Conservation (phyloP, 1,140 invertebrate genomes). For the Uloborus diversus region DNA sequence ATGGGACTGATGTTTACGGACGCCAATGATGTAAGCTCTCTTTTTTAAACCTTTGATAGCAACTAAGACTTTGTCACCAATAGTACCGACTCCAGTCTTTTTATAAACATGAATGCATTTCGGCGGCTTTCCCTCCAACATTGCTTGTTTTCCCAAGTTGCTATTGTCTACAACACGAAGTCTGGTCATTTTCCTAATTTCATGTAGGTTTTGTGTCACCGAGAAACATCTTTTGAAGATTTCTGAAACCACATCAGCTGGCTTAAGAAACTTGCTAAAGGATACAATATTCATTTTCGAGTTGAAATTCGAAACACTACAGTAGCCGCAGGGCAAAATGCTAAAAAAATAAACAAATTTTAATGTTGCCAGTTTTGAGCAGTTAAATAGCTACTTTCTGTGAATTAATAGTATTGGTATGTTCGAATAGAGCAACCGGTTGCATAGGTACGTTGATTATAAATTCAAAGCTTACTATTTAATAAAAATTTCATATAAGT, state of each 20-base stretch:
- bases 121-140: slow-evolving; percentile 91
- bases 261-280: not conserved
- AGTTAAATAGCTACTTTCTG: too few relatives aligned
- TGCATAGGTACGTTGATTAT: too few relatives aligned
- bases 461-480: too few relatives aligned
- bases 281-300: too few relatives aligned
- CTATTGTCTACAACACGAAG: slow-evolving; percentile 96
- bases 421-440: too few relatives aligned
- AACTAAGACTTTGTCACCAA: slow-evolving; percentile 89
- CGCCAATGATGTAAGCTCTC: slow-evolving; percentile 92
- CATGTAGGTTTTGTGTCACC: slow-evolving; percentile 36
- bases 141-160: slow-evolving; percentile 90
- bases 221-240: slow-evolving; percentile 13
- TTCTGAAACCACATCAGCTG: not conserved
- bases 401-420: too few relatives aligned
- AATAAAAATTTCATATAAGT: too few relatives aligned
- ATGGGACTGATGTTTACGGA: slow-evolving; percentile 80
- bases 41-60: slow-evolving; percentile 97
- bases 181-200: slow-evolving; percentile 72
- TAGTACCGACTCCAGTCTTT: slow-evolving; percentile 61
- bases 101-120: slow-evolving; percentile 71
- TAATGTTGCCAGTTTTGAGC: too few relatives aligned
- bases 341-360: too few relatives aligned
- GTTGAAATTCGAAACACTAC: too few relatives aligned
- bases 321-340: too few relatives aligned